Evolutionary conservation across 1,140 invertebrate genomes (phyloP).

Genomic region (Zaprionus ghesquierei): DNA sequence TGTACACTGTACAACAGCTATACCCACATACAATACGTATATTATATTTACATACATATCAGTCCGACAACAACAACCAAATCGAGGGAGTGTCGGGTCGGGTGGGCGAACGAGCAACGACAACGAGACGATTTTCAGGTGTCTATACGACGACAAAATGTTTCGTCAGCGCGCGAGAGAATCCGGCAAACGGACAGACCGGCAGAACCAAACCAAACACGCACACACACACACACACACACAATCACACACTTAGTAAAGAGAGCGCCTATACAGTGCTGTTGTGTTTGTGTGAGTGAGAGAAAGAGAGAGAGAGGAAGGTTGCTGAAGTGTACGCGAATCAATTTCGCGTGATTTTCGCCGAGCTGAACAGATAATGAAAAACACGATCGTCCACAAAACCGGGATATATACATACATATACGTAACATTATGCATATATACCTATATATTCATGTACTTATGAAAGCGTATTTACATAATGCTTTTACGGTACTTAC

Average conservation of each 20-base stretch:
- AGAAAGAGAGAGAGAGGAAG: not conserved
- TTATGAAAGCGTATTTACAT: not conserved
- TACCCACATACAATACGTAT: not conserved
- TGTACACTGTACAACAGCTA: not conserved
- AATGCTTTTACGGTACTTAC: constrained; percentile 61
- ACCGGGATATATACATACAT: constrained; percentile 22
- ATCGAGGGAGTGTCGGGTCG: constrained; percentile 7
- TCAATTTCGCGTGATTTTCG: constrained; percentile 53
- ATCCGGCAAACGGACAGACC: not conserved
- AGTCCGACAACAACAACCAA: not conserved
- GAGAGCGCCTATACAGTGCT: constrained; percentile 19
- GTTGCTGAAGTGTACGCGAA: constrained; percentile 16
- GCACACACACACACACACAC: not conserved
- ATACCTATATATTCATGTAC: not conserved
- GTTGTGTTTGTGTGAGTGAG: not conserved
- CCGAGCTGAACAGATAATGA: constrained; percentile 47
- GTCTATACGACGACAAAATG: constrained; percentile 38
- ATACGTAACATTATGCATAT: too few species aligned
- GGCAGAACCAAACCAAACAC: not conserved
- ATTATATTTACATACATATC: not conserved
- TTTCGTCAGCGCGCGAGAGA: not conserved
- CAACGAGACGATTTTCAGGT: constrained; percentile 60
- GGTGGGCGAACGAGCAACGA: constrained; percentile 25
- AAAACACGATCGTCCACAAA: constrained; percentile 32
- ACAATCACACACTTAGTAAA: not conserved